phyloP scores from a whole-genome alignment of 2,888 invertebrate genomes.

The Euplagia quadripunctaria region DNA sequence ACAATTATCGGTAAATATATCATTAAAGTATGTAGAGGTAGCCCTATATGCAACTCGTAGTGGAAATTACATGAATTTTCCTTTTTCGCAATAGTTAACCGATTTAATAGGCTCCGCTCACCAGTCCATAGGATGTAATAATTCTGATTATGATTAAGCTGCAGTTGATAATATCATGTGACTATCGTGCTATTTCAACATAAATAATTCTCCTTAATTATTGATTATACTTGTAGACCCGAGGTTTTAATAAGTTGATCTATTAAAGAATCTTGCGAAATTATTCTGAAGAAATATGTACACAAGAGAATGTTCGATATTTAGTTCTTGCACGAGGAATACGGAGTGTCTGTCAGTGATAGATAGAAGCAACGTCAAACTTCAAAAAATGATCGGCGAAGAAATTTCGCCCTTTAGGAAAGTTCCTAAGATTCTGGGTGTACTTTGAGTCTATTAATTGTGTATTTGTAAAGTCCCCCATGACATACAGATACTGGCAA shows the following conservation, averaged over 20 bases:
- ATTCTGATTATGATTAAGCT: constrained; percentile 46
- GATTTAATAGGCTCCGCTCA: constrained; percentile 49
- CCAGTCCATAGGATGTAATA: constrained; percentile 44
- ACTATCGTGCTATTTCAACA: constrained; percentile 42
- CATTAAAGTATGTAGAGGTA: constrained; percentile 12
- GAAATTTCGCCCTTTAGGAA: not conserved
- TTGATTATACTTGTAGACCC: constrained; percentile 25
- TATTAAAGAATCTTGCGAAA: constrained; percentile 25
- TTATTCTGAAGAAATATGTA: not conserved
- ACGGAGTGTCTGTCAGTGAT: no score
- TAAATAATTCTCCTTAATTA: constrained; percentile 43
- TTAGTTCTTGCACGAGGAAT: not conserved
- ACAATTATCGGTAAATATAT: not conserved
- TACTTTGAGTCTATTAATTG: not conserved
- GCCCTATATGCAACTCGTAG: constrained; percentile 40
- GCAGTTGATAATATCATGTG: constrained; percentile 43
- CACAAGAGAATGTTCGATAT: not conserved
- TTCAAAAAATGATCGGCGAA: no score
- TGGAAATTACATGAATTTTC: constrained; percentile 65
- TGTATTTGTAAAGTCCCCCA: not conserved
- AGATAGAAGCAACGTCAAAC: no score
- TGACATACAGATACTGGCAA: not conserved
- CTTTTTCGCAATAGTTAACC: constrained; percentile 61
- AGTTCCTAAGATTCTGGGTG: not conserved
- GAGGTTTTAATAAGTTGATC: constrained; percentile 38